Percentiles rank a stretch among this genome's conserved stretches.
phyloP scores from a whole-genome alignment of 2,888 invertebrate genomes.

The Cordilura impudica region DNA sequence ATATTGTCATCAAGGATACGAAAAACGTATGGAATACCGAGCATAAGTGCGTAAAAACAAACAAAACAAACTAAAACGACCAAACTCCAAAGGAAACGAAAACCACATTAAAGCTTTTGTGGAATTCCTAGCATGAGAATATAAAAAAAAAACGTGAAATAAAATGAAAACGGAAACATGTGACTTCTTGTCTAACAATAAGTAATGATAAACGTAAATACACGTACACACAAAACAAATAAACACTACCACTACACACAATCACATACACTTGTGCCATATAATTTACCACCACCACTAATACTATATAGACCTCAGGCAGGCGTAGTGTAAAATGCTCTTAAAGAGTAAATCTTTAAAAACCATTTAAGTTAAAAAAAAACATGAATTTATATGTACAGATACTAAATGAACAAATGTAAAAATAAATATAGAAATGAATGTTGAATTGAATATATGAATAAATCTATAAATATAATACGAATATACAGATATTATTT shows the following conservation, averaged over 20 bases:
- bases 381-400: too few relatives aligned
- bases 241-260: background rate
- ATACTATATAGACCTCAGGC: too few relatives aligned
- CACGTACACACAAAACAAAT: background rate
- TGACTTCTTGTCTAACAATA: background rate
- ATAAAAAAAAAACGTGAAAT: background rate
- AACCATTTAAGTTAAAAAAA: too few relatives aligned
- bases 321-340: too few relatives aligned
- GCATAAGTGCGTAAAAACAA: background rate
- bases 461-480: too few relatives aligned
- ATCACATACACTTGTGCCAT: background rate
- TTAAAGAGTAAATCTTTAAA: too few relatives aligned
- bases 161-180: slow-evolving; percentile 7
- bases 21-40: background rate
- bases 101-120: background rate
- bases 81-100: background rate
- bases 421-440: too few relatives aligned
- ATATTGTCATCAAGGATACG: slow-evolving; percentile 21
- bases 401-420: too few relatives aligned
- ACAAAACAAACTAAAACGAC: background rate
- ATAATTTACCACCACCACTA: too few relatives aligned
- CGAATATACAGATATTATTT: too few relatives aligned
- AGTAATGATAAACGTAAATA: slow-evolving; percentile 5
- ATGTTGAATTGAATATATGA: too few relatives aligned
- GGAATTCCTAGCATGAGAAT: background rate